A percentile compares a stretch with the other conserved stretches of the same genome.
phyloP scores from a whole-genome alignment of 2,797 vertebrate species.

The Amphiprion clarkii region DNA sequence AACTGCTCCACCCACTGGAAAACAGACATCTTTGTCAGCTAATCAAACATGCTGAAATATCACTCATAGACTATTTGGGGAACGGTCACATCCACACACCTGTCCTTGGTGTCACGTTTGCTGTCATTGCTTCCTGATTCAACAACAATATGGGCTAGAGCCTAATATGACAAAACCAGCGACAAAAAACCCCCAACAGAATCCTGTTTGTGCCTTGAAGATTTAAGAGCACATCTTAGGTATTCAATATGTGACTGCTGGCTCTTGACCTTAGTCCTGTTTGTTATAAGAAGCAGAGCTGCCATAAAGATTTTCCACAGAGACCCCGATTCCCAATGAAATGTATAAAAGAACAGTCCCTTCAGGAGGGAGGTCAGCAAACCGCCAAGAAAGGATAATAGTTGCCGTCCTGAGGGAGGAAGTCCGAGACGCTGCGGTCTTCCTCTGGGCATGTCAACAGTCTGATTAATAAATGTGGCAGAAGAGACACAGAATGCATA shows the following conservation, averaged over 20 bases:
- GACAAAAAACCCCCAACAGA: background rate
- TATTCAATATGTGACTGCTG: conserved; percentile 33
- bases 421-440: conserved; percentile 8
- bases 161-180: background rate
- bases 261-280: conserved; percentile 15
- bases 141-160: background rate
- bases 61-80: conserved; percentile 3
- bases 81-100: background rate
- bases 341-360: conserved; percentile 3
- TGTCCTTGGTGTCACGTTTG: conserved; percentile 16
- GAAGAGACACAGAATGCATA: conserved; percentile 46
- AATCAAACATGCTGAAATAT: conserved; percentile 44
- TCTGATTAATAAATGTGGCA: conserved; percentile 66
- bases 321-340: conserved; percentile 29
- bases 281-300: conserved; percentile 10
- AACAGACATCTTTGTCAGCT: conserved; percentile 15
- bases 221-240: conserved; percentile 11
- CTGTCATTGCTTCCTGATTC: conserved; percentile 3
- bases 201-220: background rate
- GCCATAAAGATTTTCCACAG: background rate
- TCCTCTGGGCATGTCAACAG: conserved; percentile 35
- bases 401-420: conserved; percentile 47
- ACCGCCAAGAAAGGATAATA: conserved; percentile 42
- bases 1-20: conserved; percentile 1
- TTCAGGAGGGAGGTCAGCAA: conserved; percentile 34